phyloP scores from a whole-genome alignment of 2,797 vertebrate species.

The Sebastes iracundus region DNA sequence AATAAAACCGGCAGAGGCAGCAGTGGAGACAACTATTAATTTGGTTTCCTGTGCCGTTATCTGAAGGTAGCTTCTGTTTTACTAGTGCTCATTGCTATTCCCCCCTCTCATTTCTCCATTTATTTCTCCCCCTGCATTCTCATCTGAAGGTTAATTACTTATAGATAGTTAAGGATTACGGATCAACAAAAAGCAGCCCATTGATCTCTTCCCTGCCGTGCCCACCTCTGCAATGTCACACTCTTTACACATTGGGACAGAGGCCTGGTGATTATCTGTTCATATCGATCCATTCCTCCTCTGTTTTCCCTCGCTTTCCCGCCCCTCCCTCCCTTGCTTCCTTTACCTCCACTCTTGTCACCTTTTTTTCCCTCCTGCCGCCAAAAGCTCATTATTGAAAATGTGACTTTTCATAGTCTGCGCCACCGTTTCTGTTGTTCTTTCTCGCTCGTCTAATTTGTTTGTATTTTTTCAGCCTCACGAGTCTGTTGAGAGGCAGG shows the following conservation, averaged over 20 bases:
- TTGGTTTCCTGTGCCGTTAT: conserved; percentile 47
- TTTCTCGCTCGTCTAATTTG: conserved; percentile 66
- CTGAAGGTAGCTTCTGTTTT: conserved; percentile 45
- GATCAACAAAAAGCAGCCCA: conserved; percentile 77
- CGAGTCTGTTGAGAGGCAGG: conserved; percentile 53
- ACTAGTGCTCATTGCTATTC: conserved; percentile 68
- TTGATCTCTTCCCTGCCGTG: conserved; percentile 76
- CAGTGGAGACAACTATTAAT: conserved; percentile 52
- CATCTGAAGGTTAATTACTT: conserved; percentile 84
- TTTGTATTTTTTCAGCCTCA: conserved; percentile 64
- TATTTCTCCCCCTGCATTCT: conserved; percentile 64
- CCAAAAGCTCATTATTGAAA: conserved; percentile 71
- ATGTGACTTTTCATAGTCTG: conserved; percentile 63
- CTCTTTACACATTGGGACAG: conserved; percentile 70
- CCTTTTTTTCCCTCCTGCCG: conserved; percentile 30
- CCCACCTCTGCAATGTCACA: conserved; percentile 80
- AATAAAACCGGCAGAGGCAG: conserved; percentile 48
- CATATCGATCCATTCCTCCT: conserved; percentile 69
- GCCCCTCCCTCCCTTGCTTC: background rate
- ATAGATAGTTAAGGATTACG: conserved; percentile 83
- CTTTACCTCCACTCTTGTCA: conserved; percentile 29
- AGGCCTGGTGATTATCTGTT: conserved; percentile 77
- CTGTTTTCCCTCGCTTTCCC: conserved; percentile 42
- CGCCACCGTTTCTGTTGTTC: conserved; percentile 54
- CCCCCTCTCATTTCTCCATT: conserved; percentile 56